A percentile compares a stretch with the other conserved stretches of the same genome.
These are phyloP conservation scores for Drosophila fuyamai DNA, from an alignment of 1,140 invertebrate species.

Conservation along the genomic window DNA sequence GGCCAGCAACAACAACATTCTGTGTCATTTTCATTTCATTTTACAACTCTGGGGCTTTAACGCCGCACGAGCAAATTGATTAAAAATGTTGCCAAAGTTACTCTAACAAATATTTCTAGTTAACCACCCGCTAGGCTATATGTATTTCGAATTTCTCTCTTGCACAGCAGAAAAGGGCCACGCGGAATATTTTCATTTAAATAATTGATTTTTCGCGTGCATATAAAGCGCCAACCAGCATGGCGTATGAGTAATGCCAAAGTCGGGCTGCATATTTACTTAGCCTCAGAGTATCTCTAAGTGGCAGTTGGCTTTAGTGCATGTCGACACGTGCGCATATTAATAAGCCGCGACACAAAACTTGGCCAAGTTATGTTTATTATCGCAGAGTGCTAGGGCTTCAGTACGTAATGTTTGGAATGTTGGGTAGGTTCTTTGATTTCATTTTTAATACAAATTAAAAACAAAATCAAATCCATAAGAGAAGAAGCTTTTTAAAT, in stretches of 20 bases:
- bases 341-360: conserved; percentile 65
- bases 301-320: conserved; percentile 71
- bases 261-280: conserved; percentile 52
- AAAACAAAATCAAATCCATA: no score
- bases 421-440: not conserved
- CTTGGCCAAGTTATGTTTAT: conserved; percentile 42
- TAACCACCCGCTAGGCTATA: conserved; percentile 52
- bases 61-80: conserved; percentile 60
- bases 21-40: conserved; percentile 63
- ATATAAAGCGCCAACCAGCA: conserved; percentile 34
- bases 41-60: conserved; percentile 26
- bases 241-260: conserved; percentile 62
- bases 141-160: conserved; percentile 58
- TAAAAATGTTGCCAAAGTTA: conserved; percentile 68
- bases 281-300: conserved; percentile 61
- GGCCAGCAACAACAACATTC: conserved; percentile 43
- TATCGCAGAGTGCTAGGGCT: not conserved
- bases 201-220: conserved; percentile 82
- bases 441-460: not conserved
- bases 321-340: conserved; percentile 76
- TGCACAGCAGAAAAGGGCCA: not conserved
- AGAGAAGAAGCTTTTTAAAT: no score
- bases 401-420: not conserved
- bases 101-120: conserved; percentile 66
- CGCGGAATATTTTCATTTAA: conserved; percentile 72